Conservation (phyloP, 2,113 vertebrate species). For the Crotalus helleri region DNA sequence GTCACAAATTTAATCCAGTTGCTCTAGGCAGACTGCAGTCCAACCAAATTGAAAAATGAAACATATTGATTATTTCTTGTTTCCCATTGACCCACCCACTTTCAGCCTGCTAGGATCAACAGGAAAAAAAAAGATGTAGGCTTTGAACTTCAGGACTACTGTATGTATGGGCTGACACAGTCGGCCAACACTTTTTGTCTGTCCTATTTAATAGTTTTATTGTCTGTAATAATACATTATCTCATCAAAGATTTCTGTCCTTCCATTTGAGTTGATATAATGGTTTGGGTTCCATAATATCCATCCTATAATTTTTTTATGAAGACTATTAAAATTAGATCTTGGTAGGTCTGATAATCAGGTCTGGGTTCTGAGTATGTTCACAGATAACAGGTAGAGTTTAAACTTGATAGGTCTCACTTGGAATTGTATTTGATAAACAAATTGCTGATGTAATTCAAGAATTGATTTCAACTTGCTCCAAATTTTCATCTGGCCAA, state of each 20-base stretch:
- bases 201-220: background rate
- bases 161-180: background rate
- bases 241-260: background rate
- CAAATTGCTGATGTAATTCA: background rate
- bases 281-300: background rate
- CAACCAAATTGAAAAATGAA: background rate
- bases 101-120: background rate
- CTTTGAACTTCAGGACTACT: background rate
- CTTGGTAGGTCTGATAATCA: background rate
- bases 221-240: background rate
- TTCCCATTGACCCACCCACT: background rate
- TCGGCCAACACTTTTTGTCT: background rate
- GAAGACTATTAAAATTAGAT: background rate
- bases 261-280: background rate
- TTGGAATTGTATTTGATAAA: background rate
- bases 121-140: background rate
- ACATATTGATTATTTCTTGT: background rate
- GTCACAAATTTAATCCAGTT: background rate
- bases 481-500: background rate
- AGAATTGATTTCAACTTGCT: background rate
- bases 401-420: background rate
- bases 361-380: background rate
- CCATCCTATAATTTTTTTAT: background rate
- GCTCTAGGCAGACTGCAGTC: background rate
- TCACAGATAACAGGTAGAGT: background rate